phyloP scores from a whole-genome alignment of 2,888 invertebrate genomes.

The Formica aserva region DNA sequence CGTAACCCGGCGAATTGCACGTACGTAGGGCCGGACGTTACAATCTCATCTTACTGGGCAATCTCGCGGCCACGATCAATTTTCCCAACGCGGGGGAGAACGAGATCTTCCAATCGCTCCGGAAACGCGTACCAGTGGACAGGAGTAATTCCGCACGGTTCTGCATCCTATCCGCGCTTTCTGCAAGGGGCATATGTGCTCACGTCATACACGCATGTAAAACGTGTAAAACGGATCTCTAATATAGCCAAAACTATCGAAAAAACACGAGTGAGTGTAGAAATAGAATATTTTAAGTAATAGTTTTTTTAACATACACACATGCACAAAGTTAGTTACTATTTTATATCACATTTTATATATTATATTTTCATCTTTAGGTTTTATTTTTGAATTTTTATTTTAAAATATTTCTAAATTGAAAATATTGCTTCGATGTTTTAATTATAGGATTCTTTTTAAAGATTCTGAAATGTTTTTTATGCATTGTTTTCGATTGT shows the following conservation, averaged over 20 bases:
- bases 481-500: background rate
- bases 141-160: conserved; percentile 24
- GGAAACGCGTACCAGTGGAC: conserved; percentile 56
- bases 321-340: no score
- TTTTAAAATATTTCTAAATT: background rate
- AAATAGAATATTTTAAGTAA: background rate
- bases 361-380: no score
- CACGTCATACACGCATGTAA: background rate
- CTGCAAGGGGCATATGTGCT: background rate
- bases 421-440: background rate
- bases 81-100: conserved; percentile 50
- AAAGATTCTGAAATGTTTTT: background rate
- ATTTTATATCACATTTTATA: background rate
- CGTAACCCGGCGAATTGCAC: conserved; percentile 56
- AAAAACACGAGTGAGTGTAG: background rate
- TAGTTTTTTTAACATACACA: background rate
- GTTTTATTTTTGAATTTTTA: background rate
- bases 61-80: conserved; percentile 69
- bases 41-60: conserved; percentile 67
- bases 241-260: background rate
- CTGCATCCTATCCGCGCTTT: conserved; percentile 22
- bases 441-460: background rate
- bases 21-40: conserved; percentile 56
- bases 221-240: background rate
- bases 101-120: conserved; percentile 52